A percentile compares a stretch with the other conserved stretches of the same genome.
These are phyloP conservation scores for Lagopus muta DNA, from an alignment of 2,113 vertebrate species.

Conservation along the genomic window DNA sequence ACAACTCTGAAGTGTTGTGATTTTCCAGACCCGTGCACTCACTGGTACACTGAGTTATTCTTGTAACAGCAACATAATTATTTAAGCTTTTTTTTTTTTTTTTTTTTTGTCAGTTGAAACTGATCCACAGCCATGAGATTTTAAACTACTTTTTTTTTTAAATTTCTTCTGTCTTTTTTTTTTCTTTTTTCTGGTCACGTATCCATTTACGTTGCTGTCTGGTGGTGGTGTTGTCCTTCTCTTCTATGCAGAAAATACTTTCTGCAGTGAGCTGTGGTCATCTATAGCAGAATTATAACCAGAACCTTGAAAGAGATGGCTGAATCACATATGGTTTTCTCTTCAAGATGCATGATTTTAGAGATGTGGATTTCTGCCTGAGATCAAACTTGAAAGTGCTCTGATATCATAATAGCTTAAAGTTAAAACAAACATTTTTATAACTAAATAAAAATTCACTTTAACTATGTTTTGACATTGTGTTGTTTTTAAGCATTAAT, in stretches of 20 bases:
- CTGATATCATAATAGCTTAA: background rate
- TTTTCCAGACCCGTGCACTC: background rate
- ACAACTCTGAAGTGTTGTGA: background rate
- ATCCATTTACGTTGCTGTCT: background rate
- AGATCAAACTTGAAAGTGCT: background rate
- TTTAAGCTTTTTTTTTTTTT: background rate
- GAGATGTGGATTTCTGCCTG: background rate
- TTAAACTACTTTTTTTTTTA: background rate
- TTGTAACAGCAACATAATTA: background rate
- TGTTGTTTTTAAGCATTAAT: background rate
- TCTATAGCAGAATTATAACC: background rate
- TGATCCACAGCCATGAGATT: background rate
- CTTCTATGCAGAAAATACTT: background rate
- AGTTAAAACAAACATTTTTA: background rate
- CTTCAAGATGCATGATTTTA: background rate
- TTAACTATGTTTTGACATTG: background rate
- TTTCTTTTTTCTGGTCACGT: background rate
- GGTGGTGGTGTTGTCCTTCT: background rate
- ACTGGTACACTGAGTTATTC: background rate
- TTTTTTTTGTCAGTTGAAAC: background rate
- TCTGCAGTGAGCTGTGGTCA: background rate
- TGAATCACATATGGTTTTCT: background rate
- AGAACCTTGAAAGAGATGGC: background rate
- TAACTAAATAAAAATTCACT: background rate
- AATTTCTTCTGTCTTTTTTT: background rate